Evolutionary conservation across 2,113 vertebrate genomes (phyloP).

Genomic region (Asarcornis scutulata): DNA sequence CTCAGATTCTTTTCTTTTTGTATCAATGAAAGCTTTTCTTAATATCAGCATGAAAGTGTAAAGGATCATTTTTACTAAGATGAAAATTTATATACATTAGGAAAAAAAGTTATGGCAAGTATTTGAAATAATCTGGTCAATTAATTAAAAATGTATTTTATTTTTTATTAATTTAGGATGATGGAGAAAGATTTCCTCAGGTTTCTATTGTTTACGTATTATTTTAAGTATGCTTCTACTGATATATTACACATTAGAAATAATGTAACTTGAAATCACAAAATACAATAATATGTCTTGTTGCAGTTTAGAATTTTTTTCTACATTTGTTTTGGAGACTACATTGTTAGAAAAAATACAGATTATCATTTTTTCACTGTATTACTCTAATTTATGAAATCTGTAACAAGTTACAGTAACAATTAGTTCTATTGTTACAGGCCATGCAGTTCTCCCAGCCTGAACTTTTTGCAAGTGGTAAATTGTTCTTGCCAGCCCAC

Average conservation of each 20-base stretch:
- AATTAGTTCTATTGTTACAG: constrained; percentile 31
- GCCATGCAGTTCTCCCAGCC: background rate
- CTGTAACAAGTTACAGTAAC: constrained; percentile 15
- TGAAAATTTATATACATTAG: background rate
- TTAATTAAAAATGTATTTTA: background rate
- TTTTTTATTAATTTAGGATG: background rate
- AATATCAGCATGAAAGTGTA: background rate
- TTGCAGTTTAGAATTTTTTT: background rate
- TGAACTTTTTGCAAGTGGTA: background rate
- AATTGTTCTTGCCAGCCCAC: constrained; percentile 23
- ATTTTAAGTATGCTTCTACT: background rate
- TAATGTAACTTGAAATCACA: background rate
- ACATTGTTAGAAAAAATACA: background rate
- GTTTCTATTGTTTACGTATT: background rate
- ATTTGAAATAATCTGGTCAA: background rate
- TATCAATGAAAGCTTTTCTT: background rate
- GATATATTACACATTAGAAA: background rate
- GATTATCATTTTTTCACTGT: background rate
- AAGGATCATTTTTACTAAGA: background rate
- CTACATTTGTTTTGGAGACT: constrained; percentile 33
- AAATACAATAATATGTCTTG: background rate
- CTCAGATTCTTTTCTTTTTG: background rate
- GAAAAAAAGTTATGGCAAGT: background rate
- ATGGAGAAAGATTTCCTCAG: background rate
- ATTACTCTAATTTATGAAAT: constrained; percentile 33